phyloP scores from a whole-genome alignment of 30 jellyfish, hydroid and myxozoan species.

The Chrysaora quinquecirrha region DNA sequence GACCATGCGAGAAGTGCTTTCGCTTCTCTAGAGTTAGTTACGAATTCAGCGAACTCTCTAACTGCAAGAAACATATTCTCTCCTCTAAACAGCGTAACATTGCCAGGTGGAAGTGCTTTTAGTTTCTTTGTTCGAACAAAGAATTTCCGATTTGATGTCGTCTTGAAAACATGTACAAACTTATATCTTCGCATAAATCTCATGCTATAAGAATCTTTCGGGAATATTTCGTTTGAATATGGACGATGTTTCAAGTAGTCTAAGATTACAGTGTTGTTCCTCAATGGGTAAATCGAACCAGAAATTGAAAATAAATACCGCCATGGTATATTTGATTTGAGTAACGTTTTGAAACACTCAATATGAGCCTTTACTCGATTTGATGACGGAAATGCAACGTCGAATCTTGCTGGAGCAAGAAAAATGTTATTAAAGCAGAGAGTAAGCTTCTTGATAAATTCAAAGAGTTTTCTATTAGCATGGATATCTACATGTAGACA shows the following conservation, averaged over 20 bases:
- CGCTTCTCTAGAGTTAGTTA: slow-evolving; percentile 50
- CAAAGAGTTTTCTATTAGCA: slow-evolving; percentile 39
- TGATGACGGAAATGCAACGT: slow-evolving; percentile 55
- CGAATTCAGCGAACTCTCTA: slow-evolving; percentile 67
- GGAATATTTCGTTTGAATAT: slow-evolving; percentile 59
- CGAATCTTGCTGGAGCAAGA: slow-evolving; percentile 60
- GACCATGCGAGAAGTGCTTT: slow-evolving; percentile 78
- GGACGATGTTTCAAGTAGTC: slow-evolving; percentile 72
- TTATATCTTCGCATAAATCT: slow-evolving; percentile 69
- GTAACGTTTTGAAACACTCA: slow-evolving; percentile 71
- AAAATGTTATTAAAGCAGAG: slow-evolving; percentile 68
- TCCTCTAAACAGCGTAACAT: slow-evolving; percentile 77
- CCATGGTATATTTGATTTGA: slow-evolving; percentile 74
- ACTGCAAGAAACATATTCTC: slow-evolving; percentile 84
- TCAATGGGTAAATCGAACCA: slow-evolving; percentile 91
- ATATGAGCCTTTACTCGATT: slow-evolving; percentile 81
- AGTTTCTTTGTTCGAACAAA: slow-evolving; percentile 63
- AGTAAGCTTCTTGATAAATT: slow-evolving; percentile 44
- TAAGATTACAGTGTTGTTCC: slow-evolving; percentile 68
- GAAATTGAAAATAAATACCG: slow-evolving; percentile 77
- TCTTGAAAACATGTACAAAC: slow-evolving; percentile 52
- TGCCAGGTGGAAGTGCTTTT: slow-evolving; percentile 82
- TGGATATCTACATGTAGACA: slow-evolving; percentile 84
- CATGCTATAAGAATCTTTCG: slow-evolving; percentile 45
- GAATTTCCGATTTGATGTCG: slow-evolving; percentile 32